phyloP scores from a whole-genome alignment of 2,797 vertebrate species.

The Pangasius larnaudii region DNA sequence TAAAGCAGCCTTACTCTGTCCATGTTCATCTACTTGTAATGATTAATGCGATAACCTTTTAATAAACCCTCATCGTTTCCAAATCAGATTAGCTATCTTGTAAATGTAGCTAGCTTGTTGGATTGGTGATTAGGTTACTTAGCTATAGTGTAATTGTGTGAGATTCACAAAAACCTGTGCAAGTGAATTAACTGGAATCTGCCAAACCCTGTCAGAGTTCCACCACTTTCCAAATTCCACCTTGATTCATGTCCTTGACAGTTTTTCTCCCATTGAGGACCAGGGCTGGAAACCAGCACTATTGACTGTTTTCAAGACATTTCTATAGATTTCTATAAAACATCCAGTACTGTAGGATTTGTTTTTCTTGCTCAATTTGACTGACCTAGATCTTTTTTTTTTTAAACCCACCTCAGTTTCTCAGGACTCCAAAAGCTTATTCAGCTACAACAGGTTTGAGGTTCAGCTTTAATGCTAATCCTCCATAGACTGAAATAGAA shows the following conservation, averaged over 20 bases:
- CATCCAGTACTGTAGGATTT: conserved; percentile 19
- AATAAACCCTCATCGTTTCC: background rate
- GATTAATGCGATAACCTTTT: background rate
- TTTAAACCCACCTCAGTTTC: background rate
- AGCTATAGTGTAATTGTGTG: background rate
- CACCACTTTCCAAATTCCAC: background rate
- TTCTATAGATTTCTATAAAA: background rate
- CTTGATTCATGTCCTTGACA: background rate
- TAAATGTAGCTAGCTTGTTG: background rate
- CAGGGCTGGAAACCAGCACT: background rate
- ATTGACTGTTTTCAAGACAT: background rate
- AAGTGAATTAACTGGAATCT: background rate
- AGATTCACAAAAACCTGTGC: background rate
- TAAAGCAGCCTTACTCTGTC: background rate
- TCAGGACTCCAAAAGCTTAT: conserved; percentile 15
- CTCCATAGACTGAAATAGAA: background rate
- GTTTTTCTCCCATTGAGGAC: background rate
- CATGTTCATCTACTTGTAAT: background rate
- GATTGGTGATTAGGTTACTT: background rate
- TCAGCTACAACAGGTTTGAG: background rate
- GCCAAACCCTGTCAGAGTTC: background rate
- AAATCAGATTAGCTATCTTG: background rate
- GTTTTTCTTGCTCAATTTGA: conserved; percentile 1
- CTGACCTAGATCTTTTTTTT: conserved; percentile 15
- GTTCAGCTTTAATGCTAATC: background rate